phyloP scores from a whole-genome alignment of 2,113 vertebrate genomes.

The Eleginops maclovinus region DNA sequence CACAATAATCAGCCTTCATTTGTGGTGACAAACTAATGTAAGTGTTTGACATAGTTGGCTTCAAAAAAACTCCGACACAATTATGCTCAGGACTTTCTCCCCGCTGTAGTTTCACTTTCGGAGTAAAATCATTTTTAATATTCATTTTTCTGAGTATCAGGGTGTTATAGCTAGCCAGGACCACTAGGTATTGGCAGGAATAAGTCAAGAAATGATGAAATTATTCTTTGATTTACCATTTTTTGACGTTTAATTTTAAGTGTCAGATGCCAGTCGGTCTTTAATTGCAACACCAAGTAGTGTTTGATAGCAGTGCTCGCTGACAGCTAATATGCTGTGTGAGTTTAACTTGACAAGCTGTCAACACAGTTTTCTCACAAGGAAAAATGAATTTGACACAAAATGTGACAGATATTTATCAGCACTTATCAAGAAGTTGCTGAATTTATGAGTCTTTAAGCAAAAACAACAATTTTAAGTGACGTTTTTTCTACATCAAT shows the following conservation, averaged over 20 bases:
- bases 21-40: conserved; percentile 35
- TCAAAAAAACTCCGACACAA: conserved; percentile 1
- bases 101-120: neutral
- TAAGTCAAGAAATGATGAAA: neutral
- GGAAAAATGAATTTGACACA: conserved; percentile 26
- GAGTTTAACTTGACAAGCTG: conserved; percentile 58
- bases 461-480: neutral
- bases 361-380: conserved; percentile 31
- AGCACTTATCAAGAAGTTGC: neutral
- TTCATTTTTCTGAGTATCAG: neutral
- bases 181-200: neutral
- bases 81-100: neutral
- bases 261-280: conserved; percentile 17
- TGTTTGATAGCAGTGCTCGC: conserved; percentile 21
- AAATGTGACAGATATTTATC: conserved; percentile 19
- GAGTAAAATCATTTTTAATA: neutral
- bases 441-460: conserved; percentile 2
- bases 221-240: neutral
- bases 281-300: conserved; percentile 31
- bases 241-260: conserved; percentile 1
- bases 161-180: neutral
- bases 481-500: neutral
- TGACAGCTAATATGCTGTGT: conserved; percentile 51
- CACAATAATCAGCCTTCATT: conserved; percentile 1
- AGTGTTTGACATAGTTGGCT: conserved; percentile 40